phyloP scores from a whole-genome alignment of 1,140 invertebrate genomes.

The Gryon sp. region DNA sequence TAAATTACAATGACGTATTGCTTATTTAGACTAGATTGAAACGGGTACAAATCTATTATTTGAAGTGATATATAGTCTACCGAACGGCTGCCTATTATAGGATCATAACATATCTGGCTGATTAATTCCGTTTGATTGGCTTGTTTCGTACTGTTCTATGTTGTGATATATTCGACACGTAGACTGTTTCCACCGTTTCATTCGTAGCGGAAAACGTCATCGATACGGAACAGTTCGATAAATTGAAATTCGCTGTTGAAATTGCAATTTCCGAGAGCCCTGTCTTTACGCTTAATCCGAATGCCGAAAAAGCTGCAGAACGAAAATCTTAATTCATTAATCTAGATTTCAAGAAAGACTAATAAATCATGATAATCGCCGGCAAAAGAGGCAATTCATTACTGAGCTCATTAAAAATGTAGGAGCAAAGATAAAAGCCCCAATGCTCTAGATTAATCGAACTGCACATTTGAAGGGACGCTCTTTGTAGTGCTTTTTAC shows the following conservation, averaged over 20 bases:
- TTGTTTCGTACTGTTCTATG: conserved; percentile 31
- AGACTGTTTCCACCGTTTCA: conserved; percentile 1
- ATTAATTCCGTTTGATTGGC: conserved; percentile 54
- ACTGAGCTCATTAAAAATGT: conserved; percentile 33
- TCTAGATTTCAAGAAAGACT: conserved; percentile 19
- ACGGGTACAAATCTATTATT: conserved; percentile 33
- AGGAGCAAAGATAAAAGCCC: conserved; percentile 23
- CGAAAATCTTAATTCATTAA: conserved; percentile 45
- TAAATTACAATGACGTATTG: conserved; percentile 27
- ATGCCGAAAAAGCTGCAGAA: neutral
- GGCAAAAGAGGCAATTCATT: conserved; percentile 47
- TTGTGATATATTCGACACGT: conserved; percentile 22
- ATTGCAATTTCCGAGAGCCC: conserved; percentile 1
- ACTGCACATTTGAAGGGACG: conserved; percentile 8
- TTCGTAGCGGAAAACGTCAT: conserved; percentile 19
- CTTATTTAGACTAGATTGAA: conserved; percentile 37
- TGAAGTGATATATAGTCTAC: conserved; percentile 26
- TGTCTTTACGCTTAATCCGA: conserved; percentile 18
- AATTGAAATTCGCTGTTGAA: conserved; percentile 24
- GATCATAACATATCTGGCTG: conserved; percentile 48
- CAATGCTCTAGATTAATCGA: conserved; percentile 18
- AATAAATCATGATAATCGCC: conserved; percentile 61
- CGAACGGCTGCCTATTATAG: conserved; percentile 41
- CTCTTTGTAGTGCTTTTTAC: too few relatives aligned
- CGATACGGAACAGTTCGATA: conserved; percentile 6